phyloP scores from a whole-genome alignment of 2,113 vertebrate species.

The Cyanoderma ruficeps region DNA sequence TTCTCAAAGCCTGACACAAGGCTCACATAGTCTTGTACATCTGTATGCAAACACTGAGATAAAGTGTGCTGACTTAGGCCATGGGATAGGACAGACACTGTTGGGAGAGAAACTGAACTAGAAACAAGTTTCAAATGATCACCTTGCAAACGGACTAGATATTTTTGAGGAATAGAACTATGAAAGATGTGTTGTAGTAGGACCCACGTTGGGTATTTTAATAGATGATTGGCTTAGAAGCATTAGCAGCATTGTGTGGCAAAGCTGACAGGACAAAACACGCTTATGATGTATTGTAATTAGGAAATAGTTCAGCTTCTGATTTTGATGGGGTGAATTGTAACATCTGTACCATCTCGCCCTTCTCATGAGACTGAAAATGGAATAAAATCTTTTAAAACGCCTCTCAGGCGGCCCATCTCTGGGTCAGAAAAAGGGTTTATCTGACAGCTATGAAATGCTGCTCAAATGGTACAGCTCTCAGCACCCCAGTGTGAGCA shows the following conservation, averaged over 20 bases:
- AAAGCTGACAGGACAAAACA: neutral
- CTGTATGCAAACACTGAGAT: neutral
- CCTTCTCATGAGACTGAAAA: neutral
- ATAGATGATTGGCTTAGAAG: neutral
- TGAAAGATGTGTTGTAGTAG: neutral
- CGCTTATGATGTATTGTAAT: neutral
- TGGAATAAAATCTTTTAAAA: neutral
- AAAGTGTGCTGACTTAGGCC: neutral
- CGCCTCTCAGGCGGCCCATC: neutral
- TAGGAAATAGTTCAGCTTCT: neutral
- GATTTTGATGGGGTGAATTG: neutral
- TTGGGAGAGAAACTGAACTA: neutral
- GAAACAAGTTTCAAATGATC: neutral
- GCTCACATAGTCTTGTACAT: neutral
- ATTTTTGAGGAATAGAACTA: neutral
- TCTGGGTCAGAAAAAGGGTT: neutral
- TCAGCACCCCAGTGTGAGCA: fast-evolving
- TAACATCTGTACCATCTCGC: neutral
- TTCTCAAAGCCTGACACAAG: neutral
- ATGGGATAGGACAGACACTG: neutral
- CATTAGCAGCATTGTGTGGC: neutral
- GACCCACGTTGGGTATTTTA: neutral
- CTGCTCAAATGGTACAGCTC: neutral
- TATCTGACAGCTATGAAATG: neutral
- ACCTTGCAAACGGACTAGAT: neutral